Conservation (phyloP, 2,797 vertebrate genomes). For the Rousettus madagascariensis region DNA sequence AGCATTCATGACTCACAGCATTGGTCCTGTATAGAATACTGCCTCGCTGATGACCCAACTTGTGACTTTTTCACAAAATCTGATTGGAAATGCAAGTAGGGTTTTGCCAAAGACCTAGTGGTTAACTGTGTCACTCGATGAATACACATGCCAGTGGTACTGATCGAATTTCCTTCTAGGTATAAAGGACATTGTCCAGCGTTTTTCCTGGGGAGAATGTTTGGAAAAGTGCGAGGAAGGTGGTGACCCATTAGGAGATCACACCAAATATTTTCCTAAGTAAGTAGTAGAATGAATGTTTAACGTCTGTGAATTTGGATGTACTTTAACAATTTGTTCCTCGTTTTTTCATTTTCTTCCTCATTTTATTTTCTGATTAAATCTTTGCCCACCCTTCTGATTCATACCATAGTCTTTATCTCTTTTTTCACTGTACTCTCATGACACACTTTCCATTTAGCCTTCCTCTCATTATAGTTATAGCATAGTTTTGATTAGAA, state of each 20-base stretch:
- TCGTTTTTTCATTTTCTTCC: background rate
- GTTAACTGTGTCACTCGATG: background rate
- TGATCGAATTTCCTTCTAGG: slow-evolving; percentile 81
- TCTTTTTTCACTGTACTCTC: background rate
- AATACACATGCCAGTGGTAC: background rate
- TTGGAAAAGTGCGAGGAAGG: slow-evolving; percentile 91
- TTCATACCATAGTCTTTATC: background rate
- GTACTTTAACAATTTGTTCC: background rate
- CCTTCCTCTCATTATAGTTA: background rate
- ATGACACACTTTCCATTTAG: background rate
- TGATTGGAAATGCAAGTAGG: background rate
- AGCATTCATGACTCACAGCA: background rate
- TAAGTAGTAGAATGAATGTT: slow-evolving; percentile 81
- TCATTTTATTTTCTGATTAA: background rate
- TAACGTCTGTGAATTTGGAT: background rate
- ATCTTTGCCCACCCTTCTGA: background rate
- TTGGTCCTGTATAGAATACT: background rate
- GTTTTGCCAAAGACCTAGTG: background rate
- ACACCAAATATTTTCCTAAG: slow-evolving; percentile 94
- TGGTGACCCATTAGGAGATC: slow-evolving; percentile 94
- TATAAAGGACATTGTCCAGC: slow-evolving; percentile 90
- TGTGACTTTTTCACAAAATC: slow-evolving; percentile 1
- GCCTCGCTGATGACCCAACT: background rate
- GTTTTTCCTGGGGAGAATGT: slow-evolving; percentile 92
- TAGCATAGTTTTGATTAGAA: background rate